Conservation (phyloP, 2,888 invertebrate species). For the Slavum lentiscoides region DNA sequence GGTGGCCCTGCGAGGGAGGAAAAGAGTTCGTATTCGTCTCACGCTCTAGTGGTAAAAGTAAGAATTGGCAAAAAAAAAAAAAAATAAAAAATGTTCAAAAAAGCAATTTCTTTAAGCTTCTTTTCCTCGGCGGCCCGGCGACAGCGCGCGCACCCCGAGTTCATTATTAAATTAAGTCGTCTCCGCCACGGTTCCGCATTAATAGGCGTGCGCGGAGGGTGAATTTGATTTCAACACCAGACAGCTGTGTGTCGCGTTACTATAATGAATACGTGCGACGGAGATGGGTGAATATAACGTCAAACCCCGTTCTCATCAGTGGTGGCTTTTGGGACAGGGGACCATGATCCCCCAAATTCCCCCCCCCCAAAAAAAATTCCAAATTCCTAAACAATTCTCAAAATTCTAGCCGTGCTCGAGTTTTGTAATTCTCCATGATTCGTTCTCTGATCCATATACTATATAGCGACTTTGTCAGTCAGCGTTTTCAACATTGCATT, state of each 20-base stretch:
- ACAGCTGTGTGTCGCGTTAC: neutral
- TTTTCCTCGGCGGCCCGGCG: slow-evolving; percentile 15
- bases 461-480: no score
- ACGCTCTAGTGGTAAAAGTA: slow-evolving; percentile 41
- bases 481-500: no score
- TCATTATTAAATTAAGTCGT: slow-evolving; percentile 51
- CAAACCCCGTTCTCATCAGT: no score
- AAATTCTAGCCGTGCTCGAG: no score
- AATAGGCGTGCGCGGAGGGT: neutral
- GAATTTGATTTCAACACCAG: slow-evolving; percentile 36
- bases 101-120: slow-evolving; percentile 46
- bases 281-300: no score
- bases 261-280: neutral
- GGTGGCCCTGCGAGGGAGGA: neutral
- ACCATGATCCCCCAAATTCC: no score
- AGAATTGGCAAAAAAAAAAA: slow-evolving; percentile 25
- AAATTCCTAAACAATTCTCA: no score
- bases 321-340: no score
- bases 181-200: slow-evolving; percentile 32
- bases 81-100: slow-evolving; percentile 36
- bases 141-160: neutral
- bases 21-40: slow-evolving; percentile 38
- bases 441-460: no score
- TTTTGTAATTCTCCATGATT: no score
- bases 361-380: neutral